Evolutionary conservation across 2,888 invertebrate species (phyloP).

Genomic region (Drosophila kambysellisi): DNA sequence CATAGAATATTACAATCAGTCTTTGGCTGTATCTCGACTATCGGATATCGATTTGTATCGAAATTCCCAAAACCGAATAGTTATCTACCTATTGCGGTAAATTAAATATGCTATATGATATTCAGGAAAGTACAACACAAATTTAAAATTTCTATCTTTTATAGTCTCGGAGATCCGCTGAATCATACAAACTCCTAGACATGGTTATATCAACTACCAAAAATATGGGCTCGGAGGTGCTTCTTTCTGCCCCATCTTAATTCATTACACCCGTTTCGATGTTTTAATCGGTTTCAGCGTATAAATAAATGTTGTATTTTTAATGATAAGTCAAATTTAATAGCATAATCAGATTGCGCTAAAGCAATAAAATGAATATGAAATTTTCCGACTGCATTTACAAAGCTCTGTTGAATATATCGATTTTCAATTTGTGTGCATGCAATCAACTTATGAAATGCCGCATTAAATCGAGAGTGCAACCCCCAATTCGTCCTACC

Average conservation of each 20-base stretch:
- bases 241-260: not conserved
- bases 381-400: not conserved
- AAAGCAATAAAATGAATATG: not conserved
- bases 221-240: not conserved
- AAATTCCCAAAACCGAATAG: not conserved
- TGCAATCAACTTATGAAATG: slow-evolving; percentile 41
- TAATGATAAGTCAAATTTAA: not conserved
- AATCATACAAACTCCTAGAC: not conserved
- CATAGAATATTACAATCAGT: not conserved
- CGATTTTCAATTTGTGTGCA: slow-evolving; percentile 3
- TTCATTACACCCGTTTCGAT: not conserved
- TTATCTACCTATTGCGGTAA: not conserved
- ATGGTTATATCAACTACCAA: not conserved
- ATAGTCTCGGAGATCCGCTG: not conserved
- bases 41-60: not conserved
- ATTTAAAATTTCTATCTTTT: not conserved
- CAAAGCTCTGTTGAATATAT: not conserved
- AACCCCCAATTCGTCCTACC: not conserved
- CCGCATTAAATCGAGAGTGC: slow-evolving; percentile 53
- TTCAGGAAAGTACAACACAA: not conserved
- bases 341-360: not conserved
- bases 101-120: not conserved
- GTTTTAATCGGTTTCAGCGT: not conserved
- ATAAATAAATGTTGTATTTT: not conserved
- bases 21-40: not conserved